Percentiles rank a stretch among this genome's conserved stretches.
Conservation (phyloP, 2,113 vertebrate genomes). For the Cichladusa arquata region DNA sequence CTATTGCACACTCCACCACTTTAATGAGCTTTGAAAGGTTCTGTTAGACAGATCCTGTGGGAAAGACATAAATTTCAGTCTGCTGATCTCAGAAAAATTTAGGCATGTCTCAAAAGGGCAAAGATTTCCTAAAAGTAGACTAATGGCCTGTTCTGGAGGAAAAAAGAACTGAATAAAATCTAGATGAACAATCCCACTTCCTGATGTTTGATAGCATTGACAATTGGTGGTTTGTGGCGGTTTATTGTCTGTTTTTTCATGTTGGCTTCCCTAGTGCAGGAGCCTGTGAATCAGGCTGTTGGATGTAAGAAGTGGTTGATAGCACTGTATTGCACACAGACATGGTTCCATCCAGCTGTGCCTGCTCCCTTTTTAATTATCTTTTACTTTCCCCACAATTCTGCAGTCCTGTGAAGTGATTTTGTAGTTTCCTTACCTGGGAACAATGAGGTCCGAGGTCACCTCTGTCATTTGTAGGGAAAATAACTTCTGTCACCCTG, state of each 20-base stretch:
- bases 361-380: neutral
- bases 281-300: neutral
- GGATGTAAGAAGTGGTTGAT: neutral
- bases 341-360: neutral
- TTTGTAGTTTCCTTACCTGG: neutral
- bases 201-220: neutral
- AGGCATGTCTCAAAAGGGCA: neutral
- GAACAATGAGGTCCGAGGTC: neutral
- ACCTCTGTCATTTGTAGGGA: neutral
- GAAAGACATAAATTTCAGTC: neutral
- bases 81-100: neutral
- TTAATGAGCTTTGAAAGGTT: neutral
- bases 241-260: neutral
- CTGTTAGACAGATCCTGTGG: accelerated
- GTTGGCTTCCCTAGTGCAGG: neutral
- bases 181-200: neutral
- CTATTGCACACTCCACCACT: neutral
- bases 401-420: neutral
- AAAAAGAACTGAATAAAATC: neutral
- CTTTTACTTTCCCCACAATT: neutral
- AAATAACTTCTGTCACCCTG: neutral
- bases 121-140: neutral
- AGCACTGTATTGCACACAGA: neutral
- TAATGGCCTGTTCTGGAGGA: neutral
- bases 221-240: neutral